Conservation (phyloP, 2,888 invertebrate genomes). For the Rhimphoctona megacephalus region DNA sequence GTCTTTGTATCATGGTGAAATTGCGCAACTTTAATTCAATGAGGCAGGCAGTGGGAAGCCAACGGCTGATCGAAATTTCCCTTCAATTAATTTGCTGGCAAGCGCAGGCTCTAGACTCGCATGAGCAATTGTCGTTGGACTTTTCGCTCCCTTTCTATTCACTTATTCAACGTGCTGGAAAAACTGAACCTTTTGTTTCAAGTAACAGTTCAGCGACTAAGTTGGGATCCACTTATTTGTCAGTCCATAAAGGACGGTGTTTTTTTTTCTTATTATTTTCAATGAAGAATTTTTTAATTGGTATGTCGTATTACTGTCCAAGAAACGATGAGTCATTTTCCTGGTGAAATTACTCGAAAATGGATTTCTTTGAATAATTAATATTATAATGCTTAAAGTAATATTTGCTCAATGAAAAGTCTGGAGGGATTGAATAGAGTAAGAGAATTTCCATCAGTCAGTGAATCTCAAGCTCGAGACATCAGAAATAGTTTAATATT, state of each 20-base stretch:
- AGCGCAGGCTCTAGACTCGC: conserved; percentile 3
- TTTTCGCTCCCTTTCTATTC: conserved; percentile 10
- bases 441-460: conserved; percentile 4
- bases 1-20: background rate
- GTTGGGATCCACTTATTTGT: conserved; percentile 5
- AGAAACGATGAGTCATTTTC: background rate
- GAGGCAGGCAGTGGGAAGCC: background rate
- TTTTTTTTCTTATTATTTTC: background rate
- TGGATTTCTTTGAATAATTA: background rate
- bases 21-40: conserved; percentile 16
- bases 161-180: background rate
- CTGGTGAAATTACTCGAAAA: background rate
- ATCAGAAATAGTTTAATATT: conserved; percentile 14
- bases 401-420: conserved; percentile 8
- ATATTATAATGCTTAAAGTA: background rate
- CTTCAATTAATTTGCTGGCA: conserved; percentile 31
- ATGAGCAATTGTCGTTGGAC: conserved; percentile 15
- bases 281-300: background rate
- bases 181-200: background rate
- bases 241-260: background rate
- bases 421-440: background rate
- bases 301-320: background rate
- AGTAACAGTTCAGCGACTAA: background rate
- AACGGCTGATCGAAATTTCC: conserved; percentile 25
- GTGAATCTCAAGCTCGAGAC: conserved; percentile 15